Conservation (phyloP, 2,888 invertebrate species). For the Drosophila recens region DNA sequence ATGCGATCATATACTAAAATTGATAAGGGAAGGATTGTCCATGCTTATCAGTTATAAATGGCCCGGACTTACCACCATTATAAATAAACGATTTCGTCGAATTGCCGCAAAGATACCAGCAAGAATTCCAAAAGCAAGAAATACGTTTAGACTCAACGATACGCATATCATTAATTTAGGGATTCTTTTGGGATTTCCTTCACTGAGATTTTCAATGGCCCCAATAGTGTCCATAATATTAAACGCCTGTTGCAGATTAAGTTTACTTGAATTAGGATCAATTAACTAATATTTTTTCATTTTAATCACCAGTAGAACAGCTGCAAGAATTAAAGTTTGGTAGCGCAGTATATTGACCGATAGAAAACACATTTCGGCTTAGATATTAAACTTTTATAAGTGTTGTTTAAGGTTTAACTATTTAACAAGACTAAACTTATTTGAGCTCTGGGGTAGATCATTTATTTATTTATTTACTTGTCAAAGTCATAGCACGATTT, state of each 20-base stretch:
- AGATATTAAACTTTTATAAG: neutral
- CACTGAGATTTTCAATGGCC: neutral
- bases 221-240: neutral
- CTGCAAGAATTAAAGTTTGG: neutral
- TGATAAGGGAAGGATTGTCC: neutral
- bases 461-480: slow-evolving; percentile 1
- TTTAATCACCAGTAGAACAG: neutral
- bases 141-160: neutral
- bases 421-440: neutral
- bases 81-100: neutral
- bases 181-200: neutral
- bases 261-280: neutral
- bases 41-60: neutral
- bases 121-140: neutral
- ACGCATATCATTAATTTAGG: neutral
- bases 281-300: neutral
- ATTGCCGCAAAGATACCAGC: neutral
- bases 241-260: neutral
- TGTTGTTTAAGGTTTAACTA: neutral
- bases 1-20: neutral
- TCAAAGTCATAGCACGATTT: slow-evolving; percentile 1
- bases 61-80: neutral
- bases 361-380: slow-evolving; percentile 3
- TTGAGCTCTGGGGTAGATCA: neutral
- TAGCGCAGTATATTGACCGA: neutral